Evolutionary conservation across 2,113 vertebrate genomes (phyloP).

Genomic region (Typhlomys cinereus): DNA sequence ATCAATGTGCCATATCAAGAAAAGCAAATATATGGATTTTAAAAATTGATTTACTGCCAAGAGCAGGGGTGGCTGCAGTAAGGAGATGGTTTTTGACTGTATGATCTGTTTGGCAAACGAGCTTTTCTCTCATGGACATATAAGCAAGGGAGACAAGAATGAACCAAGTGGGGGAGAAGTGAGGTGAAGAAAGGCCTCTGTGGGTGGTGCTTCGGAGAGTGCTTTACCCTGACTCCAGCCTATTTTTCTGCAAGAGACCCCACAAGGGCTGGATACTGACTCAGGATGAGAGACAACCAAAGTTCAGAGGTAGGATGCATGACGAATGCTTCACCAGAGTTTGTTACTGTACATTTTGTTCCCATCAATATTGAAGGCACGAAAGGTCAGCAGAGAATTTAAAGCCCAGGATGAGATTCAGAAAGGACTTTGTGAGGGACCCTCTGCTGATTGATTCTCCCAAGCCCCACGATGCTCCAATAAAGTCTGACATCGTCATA

Average conservation of each 20-base stretch:
- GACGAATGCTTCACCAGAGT: conserved; percentile 18
- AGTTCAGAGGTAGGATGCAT: not conserved
- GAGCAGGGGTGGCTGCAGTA: not conserved
- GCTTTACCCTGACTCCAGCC: not conserved
- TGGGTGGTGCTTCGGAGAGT: not conserved
- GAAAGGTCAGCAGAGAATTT: not conserved
- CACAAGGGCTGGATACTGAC: too few relatives aligned
- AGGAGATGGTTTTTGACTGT: not conserved
- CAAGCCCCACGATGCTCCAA: not conserved
- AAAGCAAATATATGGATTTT: not conserved
- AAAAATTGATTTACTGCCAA: not conserved
- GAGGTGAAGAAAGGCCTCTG: not conserved
- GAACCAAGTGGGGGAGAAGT: not conserved
- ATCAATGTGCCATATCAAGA: not conserved
- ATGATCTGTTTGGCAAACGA: not conserved
- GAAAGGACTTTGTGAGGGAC: not conserved
- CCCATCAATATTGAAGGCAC: not conserved
- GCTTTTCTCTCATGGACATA: not conserved
- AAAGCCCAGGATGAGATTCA: not conserved
- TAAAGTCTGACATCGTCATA: not conserved
- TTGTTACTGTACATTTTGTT: not conserved
- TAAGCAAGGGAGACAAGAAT: not conserved
- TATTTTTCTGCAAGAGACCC: too few relatives aligned
- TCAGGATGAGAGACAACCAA: not conserved
- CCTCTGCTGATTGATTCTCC: not conserved